These are phyloP conservation scores for Smutsia temminckii DNA, from an alignment of 2,797 vertebrate genomes.

Conservation along the genomic window DNA sequence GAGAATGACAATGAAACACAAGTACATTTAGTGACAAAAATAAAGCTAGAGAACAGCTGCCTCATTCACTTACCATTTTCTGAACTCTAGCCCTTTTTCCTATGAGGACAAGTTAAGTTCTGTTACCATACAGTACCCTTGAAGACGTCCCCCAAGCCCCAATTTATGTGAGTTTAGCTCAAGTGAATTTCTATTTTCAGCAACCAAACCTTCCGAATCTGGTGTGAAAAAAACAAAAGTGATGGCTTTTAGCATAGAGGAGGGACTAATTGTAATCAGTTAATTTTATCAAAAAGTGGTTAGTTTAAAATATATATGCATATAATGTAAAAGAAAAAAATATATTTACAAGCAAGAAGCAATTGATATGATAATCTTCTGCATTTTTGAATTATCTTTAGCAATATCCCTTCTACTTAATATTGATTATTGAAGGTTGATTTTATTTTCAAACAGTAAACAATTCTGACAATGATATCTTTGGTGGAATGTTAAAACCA, in stretches of 20 bases:
- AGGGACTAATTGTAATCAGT: background rate
- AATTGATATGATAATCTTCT: background rate
- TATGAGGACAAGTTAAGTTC: background rate
- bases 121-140: background rate
- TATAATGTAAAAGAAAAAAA: background rate
- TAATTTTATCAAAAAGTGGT: background rate
- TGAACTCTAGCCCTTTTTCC: background rate
- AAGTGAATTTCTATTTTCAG: background rate
- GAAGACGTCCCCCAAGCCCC: background rate
- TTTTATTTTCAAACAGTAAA: slow-evolving; percentile 42
- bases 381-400: background rate
- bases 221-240: background rate
- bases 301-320: background rate
- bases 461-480: slow-evolving; percentile 38
- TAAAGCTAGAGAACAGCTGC: background rate
- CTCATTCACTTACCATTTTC: background rate
- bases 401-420: background rate
- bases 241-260: background rate
- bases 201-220: background rate
- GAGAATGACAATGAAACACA: background rate
- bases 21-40: background rate
- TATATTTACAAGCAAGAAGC: background rate
- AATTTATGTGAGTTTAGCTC: background rate
- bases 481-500: background rate
- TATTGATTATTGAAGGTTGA: background rate